phyloP scores from a whole-genome alignment of 2,113 vertebrate genomes.

The Proteles cristata region DNA sequence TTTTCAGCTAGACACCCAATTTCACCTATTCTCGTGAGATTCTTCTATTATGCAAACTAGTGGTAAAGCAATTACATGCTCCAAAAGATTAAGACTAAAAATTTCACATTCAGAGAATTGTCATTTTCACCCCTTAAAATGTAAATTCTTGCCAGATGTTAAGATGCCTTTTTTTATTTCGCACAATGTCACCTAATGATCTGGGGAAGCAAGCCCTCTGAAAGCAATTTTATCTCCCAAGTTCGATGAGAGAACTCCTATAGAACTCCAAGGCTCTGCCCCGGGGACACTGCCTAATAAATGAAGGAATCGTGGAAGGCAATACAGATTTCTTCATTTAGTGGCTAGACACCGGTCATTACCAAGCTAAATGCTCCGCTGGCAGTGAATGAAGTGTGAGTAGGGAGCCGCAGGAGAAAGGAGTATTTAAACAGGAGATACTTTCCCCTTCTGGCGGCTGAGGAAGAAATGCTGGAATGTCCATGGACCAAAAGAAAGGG shows the following conservation, averaged over 20 bases:
- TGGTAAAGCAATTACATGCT: conserved; percentile 69
- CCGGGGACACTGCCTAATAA: neutral
- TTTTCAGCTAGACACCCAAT: conserved; percentile 44
- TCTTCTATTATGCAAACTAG: conserved; percentile 72
- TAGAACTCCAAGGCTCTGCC: neutral
- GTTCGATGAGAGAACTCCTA: neutral
- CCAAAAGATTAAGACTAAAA: conserved; percentile 73
- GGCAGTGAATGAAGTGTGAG: neutral
- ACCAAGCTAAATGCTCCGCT: neutral
- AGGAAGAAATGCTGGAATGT: neutral
- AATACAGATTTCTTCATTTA: neutral
- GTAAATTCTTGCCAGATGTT: conserved; percentile 61
- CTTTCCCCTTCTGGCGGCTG: neutral
- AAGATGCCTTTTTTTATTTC: conserved; percentile 34
- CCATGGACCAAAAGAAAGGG: neutral
- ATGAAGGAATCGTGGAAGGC: neutral
- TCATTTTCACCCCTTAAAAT: conserved; percentile 67
- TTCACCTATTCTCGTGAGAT: conserved; percentile 53
- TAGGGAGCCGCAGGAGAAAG: neutral
- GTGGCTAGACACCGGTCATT: neutral
- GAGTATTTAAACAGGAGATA: neutral
- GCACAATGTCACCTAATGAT: conserved; percentile 25
- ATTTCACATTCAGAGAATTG: conserved; percentile 60
- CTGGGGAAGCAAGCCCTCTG: neutral
- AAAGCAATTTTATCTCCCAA: neutral